Conservation (phyloP, 2,888 invertebrate genomes). For the Pollenia angustigena region DNA sequence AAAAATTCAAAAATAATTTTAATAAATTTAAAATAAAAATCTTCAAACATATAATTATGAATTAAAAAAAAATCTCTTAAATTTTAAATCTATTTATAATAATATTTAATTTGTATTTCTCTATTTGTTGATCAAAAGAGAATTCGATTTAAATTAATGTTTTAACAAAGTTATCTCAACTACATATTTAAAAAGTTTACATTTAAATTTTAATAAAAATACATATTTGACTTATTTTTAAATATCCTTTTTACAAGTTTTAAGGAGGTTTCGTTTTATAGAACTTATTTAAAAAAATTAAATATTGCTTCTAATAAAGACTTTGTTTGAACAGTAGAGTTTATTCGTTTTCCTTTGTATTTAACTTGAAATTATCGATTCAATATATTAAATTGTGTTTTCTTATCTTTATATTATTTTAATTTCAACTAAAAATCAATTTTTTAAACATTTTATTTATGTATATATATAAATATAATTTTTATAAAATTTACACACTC, state of each 20-base stretch:
- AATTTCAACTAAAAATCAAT: slow-evolving; percentile 24
- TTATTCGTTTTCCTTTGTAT: slow-evolving; percentile 42
- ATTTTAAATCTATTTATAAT: slow-evolving; percentile 29
- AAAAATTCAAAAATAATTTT: slow-evolving; percentile 8
- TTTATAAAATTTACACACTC: slow-evolving; percentile 41
- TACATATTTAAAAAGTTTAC: slow-evolving; percentile 1
- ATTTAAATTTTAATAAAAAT: background rate
- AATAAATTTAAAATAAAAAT: background rate
- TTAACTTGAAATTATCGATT: slow-evolving; percentile 55
- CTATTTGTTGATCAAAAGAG: slow-evolving; percentile 64
- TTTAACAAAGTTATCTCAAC: slow-evolving; percentile 9
- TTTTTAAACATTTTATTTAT: slow-evolving; percentile 30
- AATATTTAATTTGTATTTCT: slow-evolving; percentile 31
- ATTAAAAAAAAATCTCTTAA: slow-evolving; percentile 19
- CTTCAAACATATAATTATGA: slow-evolving; percentile 52
- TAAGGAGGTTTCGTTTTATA: slow-evolving; percentile 46
- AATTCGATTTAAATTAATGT: slow-evolving; percentile 62
- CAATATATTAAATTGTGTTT: slow-evolving; percentile 44
- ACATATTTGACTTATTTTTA: slow-evolving; percentile 14
- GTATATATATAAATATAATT: slow-evolving; percentile 12
- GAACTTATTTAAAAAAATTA: slow-evolving; percentile 12
- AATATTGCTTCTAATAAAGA: slow-evolving; percentile 9
- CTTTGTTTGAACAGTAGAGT: slow-evolving; percentile 9
- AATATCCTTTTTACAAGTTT: slow-evolving; percentile 6
- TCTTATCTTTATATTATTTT: slow-evolving; percentile 45